Percentiles rank a stretch among this genome's conserved stretches.
phyloP scores from a whole-genome alignment of 2,113 vertebrate species.

The Sturnus vulgaris region DNA sequence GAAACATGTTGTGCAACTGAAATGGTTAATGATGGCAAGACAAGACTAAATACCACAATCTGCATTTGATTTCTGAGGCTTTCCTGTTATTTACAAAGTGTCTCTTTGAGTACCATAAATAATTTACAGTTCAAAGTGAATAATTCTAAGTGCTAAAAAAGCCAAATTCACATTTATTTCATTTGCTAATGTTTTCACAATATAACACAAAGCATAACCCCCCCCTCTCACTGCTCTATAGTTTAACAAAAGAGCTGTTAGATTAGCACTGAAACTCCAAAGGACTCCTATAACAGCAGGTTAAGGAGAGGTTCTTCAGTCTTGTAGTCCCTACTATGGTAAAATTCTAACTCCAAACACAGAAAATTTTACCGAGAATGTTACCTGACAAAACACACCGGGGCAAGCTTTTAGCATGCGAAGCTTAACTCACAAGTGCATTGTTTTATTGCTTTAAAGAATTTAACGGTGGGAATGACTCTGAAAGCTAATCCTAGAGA shows the following conservation, averaged over 20 bases:
- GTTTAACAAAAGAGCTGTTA: conserved; percentile 29
- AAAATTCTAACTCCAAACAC: neutral
- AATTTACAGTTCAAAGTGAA: conserved; percentile 70
- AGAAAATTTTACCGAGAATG: neutral
- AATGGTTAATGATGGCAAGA: conserved; percentile 49
- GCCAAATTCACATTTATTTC: conserved; percentile 58
- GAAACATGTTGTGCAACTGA: neutral
- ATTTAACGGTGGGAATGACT: neutral
- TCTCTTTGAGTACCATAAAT: conserved; percentile 61
- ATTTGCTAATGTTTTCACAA: conserved; percentile 55
- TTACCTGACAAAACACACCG: neutral
- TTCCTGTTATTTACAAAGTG: conserved; percentile 69
- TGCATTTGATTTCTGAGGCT: conserved; percentile 59
- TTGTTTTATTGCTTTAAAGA: neutral
- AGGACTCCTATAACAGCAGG: neutral
- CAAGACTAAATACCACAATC: conserved; percentile 46
- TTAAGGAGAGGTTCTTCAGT: neutral
- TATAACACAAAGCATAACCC: neutral
- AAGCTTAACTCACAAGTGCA: neutral
- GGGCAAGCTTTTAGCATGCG: neutral
- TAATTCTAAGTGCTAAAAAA: conserved; percentile 55
- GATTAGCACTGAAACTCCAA: neutral
- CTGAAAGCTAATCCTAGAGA: neutral
- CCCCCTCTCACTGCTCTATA: neutral
- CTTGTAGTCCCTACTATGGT: neutral